Conservation (phyloP, 1,140 invertebrate species). For the Plectrocnemia conspersa region DNA sequence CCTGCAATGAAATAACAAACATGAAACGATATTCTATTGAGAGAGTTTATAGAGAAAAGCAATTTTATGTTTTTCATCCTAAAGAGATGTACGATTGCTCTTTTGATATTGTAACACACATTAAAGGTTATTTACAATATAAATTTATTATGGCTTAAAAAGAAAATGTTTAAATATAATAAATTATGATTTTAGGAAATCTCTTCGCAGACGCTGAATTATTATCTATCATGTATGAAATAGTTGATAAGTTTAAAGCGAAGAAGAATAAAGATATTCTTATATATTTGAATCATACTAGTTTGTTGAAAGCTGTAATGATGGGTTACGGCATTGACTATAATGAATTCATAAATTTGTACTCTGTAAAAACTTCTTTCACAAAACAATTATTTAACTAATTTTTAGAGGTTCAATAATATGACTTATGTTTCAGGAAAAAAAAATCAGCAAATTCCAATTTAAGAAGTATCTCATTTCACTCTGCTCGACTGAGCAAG, state of each 20-base stretch:
- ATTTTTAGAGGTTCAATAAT: too few relatives aligned
- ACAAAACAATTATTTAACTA: too few relatives aligned
- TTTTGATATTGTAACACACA: constrained; percentile 86
- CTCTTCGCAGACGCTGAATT: constrained; percentile 82
- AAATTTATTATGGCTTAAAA: background rate
- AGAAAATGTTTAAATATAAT: constrained; percentile 4
- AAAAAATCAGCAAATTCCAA: constrained; percentile 63
- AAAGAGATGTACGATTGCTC: constrained; percentile 85
- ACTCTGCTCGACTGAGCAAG: constrained; percentile 63
- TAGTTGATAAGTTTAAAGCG: constrained; percentile 66
- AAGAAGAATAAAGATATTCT: constrained; percentile 64
- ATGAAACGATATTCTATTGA: constrained; percentile 83
- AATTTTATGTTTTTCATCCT: constrained; percentile 80
- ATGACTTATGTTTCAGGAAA: constrained; percentile 49
- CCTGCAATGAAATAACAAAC: constrained; percentile 70
- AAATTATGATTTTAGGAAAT: constrained; percentile 58
- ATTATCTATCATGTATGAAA: constrained; percentile 70
- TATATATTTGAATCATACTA: constrained; percentile 80
- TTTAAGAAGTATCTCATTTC: constrained; percentile 68
- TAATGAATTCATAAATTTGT: constrained; percentile 64
- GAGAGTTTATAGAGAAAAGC: constrained; percentile 79
- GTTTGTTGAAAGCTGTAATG: constrained; percentile 71
- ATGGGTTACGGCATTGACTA: constrained; percentile 74
- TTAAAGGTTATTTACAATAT: constrained; percentile 47
- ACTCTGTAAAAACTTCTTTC: too few relatives aligned